phyloP scores from a whole-genome alignment of 2,113 vertebrate species.

The Sisor rabdophorus region DNA sequence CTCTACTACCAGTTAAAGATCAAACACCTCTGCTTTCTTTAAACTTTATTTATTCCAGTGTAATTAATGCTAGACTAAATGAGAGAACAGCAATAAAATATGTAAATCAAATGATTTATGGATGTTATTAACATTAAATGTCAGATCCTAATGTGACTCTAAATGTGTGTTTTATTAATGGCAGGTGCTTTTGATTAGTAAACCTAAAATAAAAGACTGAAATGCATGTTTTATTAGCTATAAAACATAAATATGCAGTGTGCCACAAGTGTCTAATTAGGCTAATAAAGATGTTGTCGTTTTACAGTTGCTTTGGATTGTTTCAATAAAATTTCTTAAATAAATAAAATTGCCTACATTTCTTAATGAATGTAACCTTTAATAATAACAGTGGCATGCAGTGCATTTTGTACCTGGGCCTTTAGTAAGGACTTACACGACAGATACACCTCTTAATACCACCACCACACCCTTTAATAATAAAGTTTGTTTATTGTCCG shows the following conservation, averaged over 20 bases:
- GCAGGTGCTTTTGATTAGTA: neutral
- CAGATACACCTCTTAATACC: too few relatives aligned
- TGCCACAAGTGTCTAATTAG: conserved; percentile 10
- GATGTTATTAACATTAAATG: neutral
- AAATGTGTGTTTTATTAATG: neutral
- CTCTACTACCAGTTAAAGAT: conserved; percentile 8
- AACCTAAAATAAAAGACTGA: conserved; percentile 5
- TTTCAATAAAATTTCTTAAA: neutral
- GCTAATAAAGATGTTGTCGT: neutral
- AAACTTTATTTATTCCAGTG: neutral
- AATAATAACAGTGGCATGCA: neutral
- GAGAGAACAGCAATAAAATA: neutral
- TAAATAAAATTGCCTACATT: neutral
- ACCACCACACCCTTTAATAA: too few relatives aligned
- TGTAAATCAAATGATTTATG: neutral
- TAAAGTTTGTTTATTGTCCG: too few relatives aligned
- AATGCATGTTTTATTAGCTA: neutral
- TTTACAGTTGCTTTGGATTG: neutral
- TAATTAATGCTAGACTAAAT: neutral
- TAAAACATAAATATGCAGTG: neutral
- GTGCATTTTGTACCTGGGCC: too few relatives aligned
- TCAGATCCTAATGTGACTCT: neutral
- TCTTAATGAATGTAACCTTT: neutral
- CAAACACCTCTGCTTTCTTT: neutral
- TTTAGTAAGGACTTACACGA: too few relatives aligned